Percentiles rank a stretch among this genome's conserved stretches.
Conservation (phyloP, 2,113 vertebrate genomes). For the Corynorhinus townsendii region DNA sequence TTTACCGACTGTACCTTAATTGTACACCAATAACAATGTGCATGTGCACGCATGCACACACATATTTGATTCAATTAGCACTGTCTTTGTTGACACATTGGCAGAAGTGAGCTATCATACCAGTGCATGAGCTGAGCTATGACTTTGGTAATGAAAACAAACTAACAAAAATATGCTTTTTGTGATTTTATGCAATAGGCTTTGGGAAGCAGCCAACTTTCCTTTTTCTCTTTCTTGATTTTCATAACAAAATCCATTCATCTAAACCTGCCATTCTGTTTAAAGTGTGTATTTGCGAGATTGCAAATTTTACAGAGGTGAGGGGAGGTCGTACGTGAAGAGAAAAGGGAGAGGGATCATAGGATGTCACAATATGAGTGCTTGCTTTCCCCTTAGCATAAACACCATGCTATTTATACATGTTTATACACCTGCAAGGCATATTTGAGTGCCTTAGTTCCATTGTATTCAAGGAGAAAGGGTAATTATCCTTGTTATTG, state of each 20-base stretch:
- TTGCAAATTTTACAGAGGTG: not conserved
- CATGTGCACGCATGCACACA: not conserved
- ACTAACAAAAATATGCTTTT: not conserved
- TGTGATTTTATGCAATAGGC: not conserved
- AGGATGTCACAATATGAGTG: not conserved
- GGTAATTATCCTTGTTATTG: not conserved
- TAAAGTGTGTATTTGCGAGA: not conserved
- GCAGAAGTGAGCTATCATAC: not conserved
- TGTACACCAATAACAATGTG: not conserved
- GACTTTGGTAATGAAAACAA: not conserved
- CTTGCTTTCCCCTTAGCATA: not conserved
- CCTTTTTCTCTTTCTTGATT: not conserved
- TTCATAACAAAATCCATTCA: not conserved
- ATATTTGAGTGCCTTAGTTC: not conserved
- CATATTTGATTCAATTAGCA: not conserved
- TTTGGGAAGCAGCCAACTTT: not conserved
- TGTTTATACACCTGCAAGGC: not conserved
- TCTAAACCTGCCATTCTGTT: not conserved
- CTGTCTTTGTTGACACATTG: not conserved
- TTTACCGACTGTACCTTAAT: not conserved
- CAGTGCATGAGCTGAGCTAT: not conserved
- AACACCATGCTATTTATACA: not conserved
- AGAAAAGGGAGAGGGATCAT: not conserved
- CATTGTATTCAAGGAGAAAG: not conserved
- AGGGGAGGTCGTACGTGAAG: not conserved